These are phyloP conservation scores for Alcis repandata DNA, from an alignment of 2,888 invertebrate genomes.

Conservation along the genomic window DNA sequence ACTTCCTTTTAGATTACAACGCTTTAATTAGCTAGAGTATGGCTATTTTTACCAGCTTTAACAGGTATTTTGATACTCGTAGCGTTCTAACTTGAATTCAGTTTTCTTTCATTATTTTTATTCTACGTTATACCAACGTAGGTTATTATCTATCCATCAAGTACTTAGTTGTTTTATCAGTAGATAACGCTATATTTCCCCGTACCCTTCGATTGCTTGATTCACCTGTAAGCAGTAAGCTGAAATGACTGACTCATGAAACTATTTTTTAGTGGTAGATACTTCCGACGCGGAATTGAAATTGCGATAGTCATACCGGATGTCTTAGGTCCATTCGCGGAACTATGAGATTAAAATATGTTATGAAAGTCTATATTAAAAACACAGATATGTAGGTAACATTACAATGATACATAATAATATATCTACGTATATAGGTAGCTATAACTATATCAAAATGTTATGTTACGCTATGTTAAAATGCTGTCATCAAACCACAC, in stretches of 20 bases:
- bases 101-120: not conserved
- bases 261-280: constrained; percentile 39
- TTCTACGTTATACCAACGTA: not conserved
- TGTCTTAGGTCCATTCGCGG: not conserved
- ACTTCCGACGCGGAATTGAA: constrained; percentile 44
- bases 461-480: too few species aligned
- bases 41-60: constrained; percentile 7
- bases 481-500: too few species aligned
- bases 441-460: too few species aligned
- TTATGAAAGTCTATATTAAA: not conserved
- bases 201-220: constrained; percentile 39
- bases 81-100: not conserved
- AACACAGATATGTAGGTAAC: too few species aligned
- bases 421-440: too few species aligned
- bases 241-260: constrained; percentile 39
- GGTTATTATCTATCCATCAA: not conserved
- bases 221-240: constrained; percentile 41
- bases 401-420: too few species aligned
- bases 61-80: not conserved
- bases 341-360: not conserved
- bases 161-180: constrained; percentile 49
- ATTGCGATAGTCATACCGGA: constrained; percentile 37
- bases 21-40: too few species aligned
- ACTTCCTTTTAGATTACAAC: too few species aligned
- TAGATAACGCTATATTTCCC: constrained; percentile 56